phyloP scores from a whole-genome alignment of 2,797 vertebrate genomes.

The Falco rusticolus region DNA sequence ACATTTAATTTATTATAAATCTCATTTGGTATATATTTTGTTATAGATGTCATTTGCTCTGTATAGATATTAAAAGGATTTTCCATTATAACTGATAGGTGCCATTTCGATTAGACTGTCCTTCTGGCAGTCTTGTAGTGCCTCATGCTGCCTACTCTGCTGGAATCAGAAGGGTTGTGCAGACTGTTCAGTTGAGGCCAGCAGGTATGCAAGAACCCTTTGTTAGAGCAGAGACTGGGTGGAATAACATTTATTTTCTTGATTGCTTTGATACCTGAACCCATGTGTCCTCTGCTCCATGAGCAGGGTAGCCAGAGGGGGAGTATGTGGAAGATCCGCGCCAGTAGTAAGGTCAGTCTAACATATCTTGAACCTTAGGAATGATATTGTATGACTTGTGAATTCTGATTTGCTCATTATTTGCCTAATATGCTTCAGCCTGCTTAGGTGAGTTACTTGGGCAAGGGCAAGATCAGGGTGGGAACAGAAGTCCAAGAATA shows the following conservation, averaged over 20 bases:
- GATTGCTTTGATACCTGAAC: background rate
- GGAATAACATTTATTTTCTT: background rate
- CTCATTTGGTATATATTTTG: background rate
- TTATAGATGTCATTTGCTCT: background rate
- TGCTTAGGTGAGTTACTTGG: background rate
- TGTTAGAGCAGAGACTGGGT: background rate
- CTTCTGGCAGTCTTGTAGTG: background rate
- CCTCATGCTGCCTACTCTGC: background rate
- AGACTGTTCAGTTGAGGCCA: background rate
- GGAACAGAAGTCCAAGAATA: background rate
- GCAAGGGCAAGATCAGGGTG: background rate
- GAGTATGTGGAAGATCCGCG: background rate
- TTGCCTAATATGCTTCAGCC: background rate
- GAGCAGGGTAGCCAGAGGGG: background rate
- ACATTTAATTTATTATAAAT: background rate
- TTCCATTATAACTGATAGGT: background rate
- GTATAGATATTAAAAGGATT: background rate
- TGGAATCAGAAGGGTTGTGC: background rate
- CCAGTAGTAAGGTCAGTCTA: background rate
- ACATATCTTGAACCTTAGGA: background rate
- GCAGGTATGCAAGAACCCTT: background rate
- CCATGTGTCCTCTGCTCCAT: background rate
- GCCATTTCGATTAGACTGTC: background rate
- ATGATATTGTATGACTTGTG: accelerated
- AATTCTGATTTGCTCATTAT: background rate